These are phyloP conservation scores for Pangasianodon gigas DNA, from an alignment of 2,113 vertebrate species.

Conservation along the genomic window DNA sequence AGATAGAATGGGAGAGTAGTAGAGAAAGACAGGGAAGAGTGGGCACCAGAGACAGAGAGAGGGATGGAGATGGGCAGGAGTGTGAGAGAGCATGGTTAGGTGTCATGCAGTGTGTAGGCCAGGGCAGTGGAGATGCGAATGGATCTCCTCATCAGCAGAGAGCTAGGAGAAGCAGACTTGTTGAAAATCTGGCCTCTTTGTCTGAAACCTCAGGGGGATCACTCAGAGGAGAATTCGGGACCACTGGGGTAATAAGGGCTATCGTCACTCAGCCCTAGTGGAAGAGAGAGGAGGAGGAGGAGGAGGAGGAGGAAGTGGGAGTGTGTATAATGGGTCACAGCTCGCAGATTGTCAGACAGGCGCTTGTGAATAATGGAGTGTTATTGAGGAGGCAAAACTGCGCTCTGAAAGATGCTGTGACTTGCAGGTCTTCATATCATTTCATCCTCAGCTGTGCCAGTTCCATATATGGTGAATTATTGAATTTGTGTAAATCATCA, in stretches of 20 bases:
- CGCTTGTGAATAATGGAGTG: slow-evolving; percentile 55
- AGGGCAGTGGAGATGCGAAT: slow-evolving; percentile 28
- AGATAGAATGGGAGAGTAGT: background rate
- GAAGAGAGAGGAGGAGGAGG: background rate
- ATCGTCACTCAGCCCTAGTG: slow-evolving; percentile 40
- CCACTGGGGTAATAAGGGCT: slow-evolving; percentile 48
- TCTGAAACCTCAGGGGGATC: slow-evolving; percentile 43
- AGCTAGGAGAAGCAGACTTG: slow-evolving; percentile 43
- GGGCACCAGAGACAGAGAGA: background rate
- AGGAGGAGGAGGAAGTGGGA: slow-evolving; percentile 11
- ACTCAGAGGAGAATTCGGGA: slow-evolving; percentile 31
- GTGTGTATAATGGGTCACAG: slow-evolving; percentile 52
- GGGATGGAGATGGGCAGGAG: background rate
- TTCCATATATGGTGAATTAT: background rate
- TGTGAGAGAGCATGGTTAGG: slow-evolving; percentile 4
- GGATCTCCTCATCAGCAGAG: slow-evolving; percentile 42
- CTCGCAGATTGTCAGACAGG: slow-evolving; percentile 49
- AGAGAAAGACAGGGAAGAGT: background rate
- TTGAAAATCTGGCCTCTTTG: slow-evolving; percentile 51
- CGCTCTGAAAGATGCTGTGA: slow-evolving; percentile 35
- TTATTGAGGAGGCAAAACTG: slow-evolving; percentile 49
- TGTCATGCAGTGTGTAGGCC: slow-evolving; percentile 40
- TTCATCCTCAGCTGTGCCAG: slow-evolving; percentile 4
- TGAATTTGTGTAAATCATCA: background rate
- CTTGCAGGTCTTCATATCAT: slow-evolving; percentile 33